These are phyloP conservation scores for Percopsis transmontana DNA, from an alignment of 2,113 vertebrate species.

Conservation along the genomic window DNA sequence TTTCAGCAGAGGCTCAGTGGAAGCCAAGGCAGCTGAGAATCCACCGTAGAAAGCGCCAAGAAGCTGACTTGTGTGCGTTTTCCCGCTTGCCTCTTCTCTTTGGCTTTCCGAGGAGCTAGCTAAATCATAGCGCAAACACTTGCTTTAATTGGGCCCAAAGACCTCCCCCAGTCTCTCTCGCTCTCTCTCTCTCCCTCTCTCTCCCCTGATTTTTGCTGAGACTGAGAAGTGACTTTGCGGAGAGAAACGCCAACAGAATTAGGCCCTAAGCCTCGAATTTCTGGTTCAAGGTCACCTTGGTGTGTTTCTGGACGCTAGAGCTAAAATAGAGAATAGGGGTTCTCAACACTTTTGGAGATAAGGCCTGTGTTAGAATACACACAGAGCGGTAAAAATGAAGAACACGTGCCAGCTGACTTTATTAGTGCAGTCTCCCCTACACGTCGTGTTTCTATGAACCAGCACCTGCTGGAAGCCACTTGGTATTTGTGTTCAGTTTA, in stretches of 20 bases:
- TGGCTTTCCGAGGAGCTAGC: constrained; percentile 15
- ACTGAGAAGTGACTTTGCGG: constrained; percentile 11
- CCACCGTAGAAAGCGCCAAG: too few species aligned
- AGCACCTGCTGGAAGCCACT: constrained; percentile 59
- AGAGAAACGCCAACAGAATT: constrained; percentile 14
- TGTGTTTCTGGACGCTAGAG: not conserved
- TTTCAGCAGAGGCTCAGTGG: constrained; percentile 2
- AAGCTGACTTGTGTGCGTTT: constrained; percentile 1
- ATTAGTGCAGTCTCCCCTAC: not conserved
- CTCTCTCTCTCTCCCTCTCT: not conserved
- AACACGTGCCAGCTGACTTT: not conserved
- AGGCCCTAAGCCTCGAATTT: not conserved
- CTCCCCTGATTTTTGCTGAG: constrained; percentile 13
- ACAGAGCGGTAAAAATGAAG: not conserved
- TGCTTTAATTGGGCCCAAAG: constrained; percentile 25
- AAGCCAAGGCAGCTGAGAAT: not conserved
- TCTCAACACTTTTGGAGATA: not conserved
- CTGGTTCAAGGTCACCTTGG: constrained; percentile 22
- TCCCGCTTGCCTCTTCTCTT: not conserved
- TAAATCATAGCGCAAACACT: constrained; percentile 11
- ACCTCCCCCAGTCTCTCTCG: not conserved
- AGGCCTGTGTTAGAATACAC: not conserved
- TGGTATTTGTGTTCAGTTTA: constrained; percentile 34
- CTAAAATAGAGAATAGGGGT: not conserved
- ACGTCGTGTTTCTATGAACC: constrained; percentile 1